Percentiles rank a stretch among this genome's conserved stretches.
Evolutionary conservation across 2,888 invertebrate genomes (phyloP).

Genomic region (Ectemnius cavifrons): DNA sequence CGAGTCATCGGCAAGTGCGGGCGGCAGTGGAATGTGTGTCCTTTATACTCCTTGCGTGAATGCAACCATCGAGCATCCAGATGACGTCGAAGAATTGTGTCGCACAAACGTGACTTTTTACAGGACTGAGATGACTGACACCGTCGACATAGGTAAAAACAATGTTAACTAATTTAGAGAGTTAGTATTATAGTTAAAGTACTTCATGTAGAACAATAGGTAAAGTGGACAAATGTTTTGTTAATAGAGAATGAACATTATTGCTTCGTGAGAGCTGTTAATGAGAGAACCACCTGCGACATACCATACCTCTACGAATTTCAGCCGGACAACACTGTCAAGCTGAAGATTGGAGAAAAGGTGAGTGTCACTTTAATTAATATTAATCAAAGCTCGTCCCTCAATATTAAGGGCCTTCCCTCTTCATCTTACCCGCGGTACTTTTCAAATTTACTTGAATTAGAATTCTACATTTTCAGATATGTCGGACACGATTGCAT

Average conservation of each 20-base stretch:
- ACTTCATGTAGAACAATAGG: background rate
- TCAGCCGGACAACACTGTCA: conserved; percentile 57
- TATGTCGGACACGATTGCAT: conserved; percentile 61
- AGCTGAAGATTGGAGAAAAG: conserved; percentile 61
- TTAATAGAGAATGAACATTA: conserved; percentile 56
- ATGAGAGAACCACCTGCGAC: conserved; percentile 49
- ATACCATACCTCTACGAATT: conserved; percentile 65
- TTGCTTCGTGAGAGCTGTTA: conserved; percentile 56
- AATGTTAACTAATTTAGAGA: background rate
- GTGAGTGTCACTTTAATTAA: conserved; percentile 30
- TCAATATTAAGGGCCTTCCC: too few relatives aligned
- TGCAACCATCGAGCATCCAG: conserved; percentile 59
- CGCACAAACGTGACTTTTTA: conserved; percentile 53
- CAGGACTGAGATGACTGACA: conserved; percentile 43
- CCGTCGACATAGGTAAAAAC: conserved; percentile 49
- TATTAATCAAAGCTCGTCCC: background rate
- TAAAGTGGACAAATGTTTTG: background rate
- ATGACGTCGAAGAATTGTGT: conserved; percentile 52
- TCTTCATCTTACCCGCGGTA: background rate
- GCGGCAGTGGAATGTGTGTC: conserved; percentile 62
- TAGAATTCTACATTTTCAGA: conserved; percentile 31
- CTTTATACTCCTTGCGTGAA: conserved; percentile 65
- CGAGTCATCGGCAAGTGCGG: conserved; percentile 62
- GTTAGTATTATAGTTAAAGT: too few relatives aligned
- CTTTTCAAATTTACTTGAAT: background rate